These are phyloP conservation scores for Sebastes steindachneri DNA, from an alignment of 2,797 vertebrate genomes.

Conservation along the genomic window DNA sequence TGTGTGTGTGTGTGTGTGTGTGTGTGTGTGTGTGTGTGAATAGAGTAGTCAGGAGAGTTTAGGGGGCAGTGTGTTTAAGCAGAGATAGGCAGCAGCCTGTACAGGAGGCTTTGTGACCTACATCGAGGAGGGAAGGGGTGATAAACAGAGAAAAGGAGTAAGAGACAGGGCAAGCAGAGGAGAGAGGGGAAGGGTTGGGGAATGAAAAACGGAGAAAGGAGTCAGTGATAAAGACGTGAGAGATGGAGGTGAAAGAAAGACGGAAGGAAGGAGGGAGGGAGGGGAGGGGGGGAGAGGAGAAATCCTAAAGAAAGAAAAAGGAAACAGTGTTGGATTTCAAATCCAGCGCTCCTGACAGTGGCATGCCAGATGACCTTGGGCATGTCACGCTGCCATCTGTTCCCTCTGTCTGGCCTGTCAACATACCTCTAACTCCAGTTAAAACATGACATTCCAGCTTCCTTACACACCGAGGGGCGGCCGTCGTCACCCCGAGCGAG, in stretches of 20 bases:
- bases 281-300: neutral
- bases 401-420: slow-evolving; percentile 84
- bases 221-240: slow-evolving; percentile 38
- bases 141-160: slow-evolving; percentile 52
- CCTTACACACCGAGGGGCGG: slow-evolving; percentile 73
- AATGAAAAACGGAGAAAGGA: slow-evolving; percentile 24
- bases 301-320: slow-evolving; percentile 49
- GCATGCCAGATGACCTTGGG: slow-evolving; percentile 86
- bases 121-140: slow-evolving; percentile 61
- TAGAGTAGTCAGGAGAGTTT: slow-evolving; percentile 60
- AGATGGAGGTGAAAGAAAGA: slow-evolving; percentile 38
- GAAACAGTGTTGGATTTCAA: slow-evolving; percentile 79
- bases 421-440: slow-evolving; percentile 80
- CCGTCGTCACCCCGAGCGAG: slow-evolving; percentile 63
- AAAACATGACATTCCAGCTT: slow-evolving; percentile 82
- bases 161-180: slow-evolving; percentile 27
- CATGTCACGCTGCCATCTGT: slow-evolving; percentile 85
- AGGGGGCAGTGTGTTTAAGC: slow-evolving; percentile 72
- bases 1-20: slow-evolving; percentile 38
- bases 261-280: neutral
- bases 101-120: slow-evolving; percentile 79
- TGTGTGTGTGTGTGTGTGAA: slow-evolving; percentile 31
- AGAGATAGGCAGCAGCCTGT: slow-evolving; percentile 77
- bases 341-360: slow-evolving; percentile 76
- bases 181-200: slow-evolving; percentile 21